Base-by-base conservation (phyloP, 2,888 invertebrate genomes). In the Autographa pulchrina region DNA sequence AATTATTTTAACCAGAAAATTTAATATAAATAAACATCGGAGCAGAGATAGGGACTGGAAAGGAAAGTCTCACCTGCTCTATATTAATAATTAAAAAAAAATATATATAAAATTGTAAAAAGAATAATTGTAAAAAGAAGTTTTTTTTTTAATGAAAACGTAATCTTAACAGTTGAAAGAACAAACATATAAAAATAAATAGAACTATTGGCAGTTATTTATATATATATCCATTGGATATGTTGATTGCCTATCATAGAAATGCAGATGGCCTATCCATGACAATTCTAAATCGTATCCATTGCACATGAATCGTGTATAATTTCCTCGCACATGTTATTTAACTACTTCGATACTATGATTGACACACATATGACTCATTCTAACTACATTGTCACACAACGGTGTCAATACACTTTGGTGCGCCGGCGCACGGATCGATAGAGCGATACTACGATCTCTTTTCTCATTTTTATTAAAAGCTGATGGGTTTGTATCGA, bases 301-400 rank as follows among this genome's bases (percentile, higher is more conserved):
- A 58, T 31, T 68, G 58, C 58, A 61, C 70, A 81, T 75, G 78
- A 79, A 82, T 72, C 58, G 31, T 48, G 70, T 70, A 73, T 65
- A 72, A 68, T 61, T 54, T 67, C 60, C 67, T 58, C 14, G 48
- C 67, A 67, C 58, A 67, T 67, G 66, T 60, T 59, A 60, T 69
- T 65, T 54, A 72, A 52, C 59, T n/a, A n/a, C 7, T 48, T 48
- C n/a, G 48, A 68, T 41, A 67, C 64, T 62, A 58, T 70, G 70
- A 80, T 83, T 78, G 81, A 78, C 80, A 85, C 71, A 85, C 68
- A 70, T 82, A 68, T 80, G 81, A 82, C 43, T 83, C 80, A 83
- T 64, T 66, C 62, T 58, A 59, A 63, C 70, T 70, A 78, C 71
- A 69, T 62, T 73, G 81, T 83, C 81, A 62, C 41, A 75, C 71